Evolutionary conservation across 2,888 invertebrate species (phyloP), one percentile per base, ranked within the genome.

Genomic region (Morpho helenor): DNA sequence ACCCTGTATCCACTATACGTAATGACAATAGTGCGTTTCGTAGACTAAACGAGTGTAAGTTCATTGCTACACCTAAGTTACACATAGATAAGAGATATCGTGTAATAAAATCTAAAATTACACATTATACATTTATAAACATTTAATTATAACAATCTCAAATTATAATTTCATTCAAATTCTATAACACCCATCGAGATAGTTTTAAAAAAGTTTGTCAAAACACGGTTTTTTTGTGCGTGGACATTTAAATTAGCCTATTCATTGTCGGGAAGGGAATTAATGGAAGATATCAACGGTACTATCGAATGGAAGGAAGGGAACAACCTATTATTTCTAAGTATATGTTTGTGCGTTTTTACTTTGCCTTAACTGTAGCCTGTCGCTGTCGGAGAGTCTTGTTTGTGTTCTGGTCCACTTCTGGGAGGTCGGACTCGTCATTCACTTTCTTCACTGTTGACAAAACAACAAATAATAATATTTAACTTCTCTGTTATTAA

Each of bases 371-470:
- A 63, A 68, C 69, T 57, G 87, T 84, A 49, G 83, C 82, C 65
- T 91, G 79, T 68, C 94, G 92, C 70, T 92, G 92, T 71, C 94
- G 92, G 66, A 94, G 87, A 63, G 93, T 93, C 80, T 95, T 95
- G 87, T 95, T 95, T 41, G 95, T 96, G 77, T 96, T 96, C 87
- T 97, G 97, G 84, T 98, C 97, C 58, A 97, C 98, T 87, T 98
- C 98, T 0, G 98, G 97, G 66, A 98, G 90, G 76, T 98, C 97
- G 55, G 96, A 97, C 68, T 97, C 96, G 65, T 96, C 96, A 43
- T 92, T 88, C 39, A 91, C 84, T 80, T 93, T 93, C 91, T 94
- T 94, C 61, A 85, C 94, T 95, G 84, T 68, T 84, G 82, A 55
- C 68, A 68, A 73, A 74, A 75, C 59, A 40, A 31, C 31, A 31